These are phyloP conservation scores for Anguilla anguilla DNA, from an alignment of 2,797 vertebrate species.

Conservation along the genomic window DNA sequence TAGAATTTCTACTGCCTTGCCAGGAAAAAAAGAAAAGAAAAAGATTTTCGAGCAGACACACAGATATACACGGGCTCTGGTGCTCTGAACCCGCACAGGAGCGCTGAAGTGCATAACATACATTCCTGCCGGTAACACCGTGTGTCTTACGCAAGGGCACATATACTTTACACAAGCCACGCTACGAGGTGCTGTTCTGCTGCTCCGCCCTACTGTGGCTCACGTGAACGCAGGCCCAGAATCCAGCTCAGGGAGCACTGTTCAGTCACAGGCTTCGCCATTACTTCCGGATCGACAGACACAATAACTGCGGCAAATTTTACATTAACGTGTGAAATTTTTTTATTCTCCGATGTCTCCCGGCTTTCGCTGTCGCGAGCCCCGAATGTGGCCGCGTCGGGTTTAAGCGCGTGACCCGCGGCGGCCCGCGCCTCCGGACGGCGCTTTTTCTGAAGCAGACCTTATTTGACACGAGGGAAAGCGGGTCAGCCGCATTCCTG, in stretches of 20 bases:
- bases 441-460: slow-evolving; percentile 14
- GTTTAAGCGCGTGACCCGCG: neutral
- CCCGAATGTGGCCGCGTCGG: neutral
- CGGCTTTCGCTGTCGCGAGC: neutral
- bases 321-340: neutral
- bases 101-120: neutral
- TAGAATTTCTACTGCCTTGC: neutral
- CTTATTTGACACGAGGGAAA: slow-evolving; percentile 46
- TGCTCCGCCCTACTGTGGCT: neutral
- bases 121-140: neutral
- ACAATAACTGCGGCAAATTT: neutral
- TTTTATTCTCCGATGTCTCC: neutral
- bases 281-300: neutral
- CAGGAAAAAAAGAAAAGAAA: neutral
- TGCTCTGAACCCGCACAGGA: neutral
- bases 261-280: no score
- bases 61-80: neutral
- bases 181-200: no score
- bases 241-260: neutral
- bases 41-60: neutral
- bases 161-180: neutral
- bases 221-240: neutral
- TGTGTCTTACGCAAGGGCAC: neutral
- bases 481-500: slow-evolving; percentile 53
- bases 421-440: neutral